Percentiles rank a stretch among this genome's conserved stretches.
Evolutionary conservation across 2,113 vertebrate genomes (phyloP).

Genomic region (Poicephalus gulielmi): DNA sequence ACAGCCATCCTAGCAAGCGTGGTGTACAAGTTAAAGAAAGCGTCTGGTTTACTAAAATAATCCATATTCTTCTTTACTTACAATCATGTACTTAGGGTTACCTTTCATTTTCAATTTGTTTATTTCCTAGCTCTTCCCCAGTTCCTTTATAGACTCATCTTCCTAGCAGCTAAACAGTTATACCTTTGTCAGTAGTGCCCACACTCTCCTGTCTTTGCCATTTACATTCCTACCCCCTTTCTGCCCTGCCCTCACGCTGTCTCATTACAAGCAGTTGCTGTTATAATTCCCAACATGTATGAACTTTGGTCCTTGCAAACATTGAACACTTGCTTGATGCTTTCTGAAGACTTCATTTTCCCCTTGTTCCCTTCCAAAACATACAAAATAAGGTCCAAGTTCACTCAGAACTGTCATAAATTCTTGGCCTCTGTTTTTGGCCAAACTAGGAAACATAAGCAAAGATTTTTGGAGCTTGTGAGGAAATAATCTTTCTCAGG

Average conservation of each 20-base stretch:
- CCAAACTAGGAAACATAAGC: neutral
- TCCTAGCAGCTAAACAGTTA: neutral
- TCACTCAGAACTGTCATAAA: neutral
- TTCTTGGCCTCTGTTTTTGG: neutral
- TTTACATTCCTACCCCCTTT: neutral
- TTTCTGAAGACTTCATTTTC: neutral
- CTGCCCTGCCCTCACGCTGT: neutral
- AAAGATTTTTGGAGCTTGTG: neutral
- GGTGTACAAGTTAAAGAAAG: neutral
- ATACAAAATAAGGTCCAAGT: neutral
- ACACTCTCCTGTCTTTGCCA: neutral
- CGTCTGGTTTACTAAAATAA: neutral
- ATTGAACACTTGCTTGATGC: neutral
- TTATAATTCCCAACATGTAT: neutral
- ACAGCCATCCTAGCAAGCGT: slow-evolving; percentile 12
- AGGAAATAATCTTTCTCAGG: neutral
- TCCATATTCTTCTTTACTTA: neutral
- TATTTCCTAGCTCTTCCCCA: neutral
- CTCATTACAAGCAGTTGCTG: neutral
- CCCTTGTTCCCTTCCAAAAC: neutral
- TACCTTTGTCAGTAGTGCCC: neutral
- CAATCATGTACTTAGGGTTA: neutral
- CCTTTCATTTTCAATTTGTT: neutral
- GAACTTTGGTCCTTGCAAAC: neutral
- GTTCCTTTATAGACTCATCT: neutral